Evolutionary conservation across 2,797 vertebrate species (phyloP).

Genomic region (Garrulus glandarius): DNA sequence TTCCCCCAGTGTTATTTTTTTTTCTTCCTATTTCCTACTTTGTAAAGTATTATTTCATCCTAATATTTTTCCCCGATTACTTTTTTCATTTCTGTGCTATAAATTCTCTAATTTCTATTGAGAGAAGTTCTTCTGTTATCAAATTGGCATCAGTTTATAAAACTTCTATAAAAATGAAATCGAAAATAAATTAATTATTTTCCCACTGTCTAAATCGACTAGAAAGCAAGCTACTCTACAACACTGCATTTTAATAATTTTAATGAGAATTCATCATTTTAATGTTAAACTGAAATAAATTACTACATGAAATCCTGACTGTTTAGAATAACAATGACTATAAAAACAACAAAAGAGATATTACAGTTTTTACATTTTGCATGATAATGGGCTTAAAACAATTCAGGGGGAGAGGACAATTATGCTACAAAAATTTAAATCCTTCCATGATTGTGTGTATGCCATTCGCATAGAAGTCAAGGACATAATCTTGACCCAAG

Average conservation of each 20-base stretch:
- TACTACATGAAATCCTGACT: background rate
- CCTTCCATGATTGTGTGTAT: background rate
- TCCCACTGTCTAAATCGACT: background rate
- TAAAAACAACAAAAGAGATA: background rate
- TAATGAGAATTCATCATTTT: background rate
- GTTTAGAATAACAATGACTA: background rate
- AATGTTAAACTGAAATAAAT: background rate
- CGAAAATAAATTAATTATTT: background rate
- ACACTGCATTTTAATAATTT: background rate
- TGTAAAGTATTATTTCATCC: background rate
- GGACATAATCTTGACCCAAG: slow-evolving; percentile 18
- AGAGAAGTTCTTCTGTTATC: background rate
- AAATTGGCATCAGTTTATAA: background rate
- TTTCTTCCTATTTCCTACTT: background rate
- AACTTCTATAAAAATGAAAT: background rate
- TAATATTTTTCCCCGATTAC: background rate
- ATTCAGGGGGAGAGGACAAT: background rate
- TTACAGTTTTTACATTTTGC: background rate
- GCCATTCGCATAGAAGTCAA: background rate
- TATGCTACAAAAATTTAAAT: background rate
- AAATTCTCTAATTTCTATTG: background rate
- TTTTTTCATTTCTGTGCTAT: background rate
- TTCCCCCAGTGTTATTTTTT: background rate
- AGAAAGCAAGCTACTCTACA: background rate
- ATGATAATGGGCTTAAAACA: background rate